Percentiles rank a stretch among this genome's conserved stretches.
phyloP scores from a whole-genome alignment of 2,797 vertebrate genomes.

The Chromobotia macracanthus region DNA sequence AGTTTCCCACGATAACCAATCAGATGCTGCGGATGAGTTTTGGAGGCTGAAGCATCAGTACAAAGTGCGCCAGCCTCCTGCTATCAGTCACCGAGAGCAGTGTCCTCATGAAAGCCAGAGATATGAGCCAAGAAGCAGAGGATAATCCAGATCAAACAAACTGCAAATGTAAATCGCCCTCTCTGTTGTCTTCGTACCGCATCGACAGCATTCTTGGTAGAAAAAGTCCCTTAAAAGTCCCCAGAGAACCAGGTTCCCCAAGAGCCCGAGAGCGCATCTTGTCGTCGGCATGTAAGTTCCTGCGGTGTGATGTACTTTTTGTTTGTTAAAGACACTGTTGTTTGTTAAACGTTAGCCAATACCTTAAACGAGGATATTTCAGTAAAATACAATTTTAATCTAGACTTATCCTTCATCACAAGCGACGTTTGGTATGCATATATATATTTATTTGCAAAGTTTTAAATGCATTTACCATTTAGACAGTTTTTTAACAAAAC shows the following conservation, averaged over 20 bases:
- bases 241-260: conserved; percentile 54
- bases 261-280: conserved; percentile 69
- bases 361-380: no score
- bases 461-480: not conserved
- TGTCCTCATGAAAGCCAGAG: conserved; percentile 35
- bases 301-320: not conserved
- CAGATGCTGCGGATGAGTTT: conserved; percentile 46
- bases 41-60: conserved; percentile 54
- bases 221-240: conserved; percentile 80
- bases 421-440: no score
- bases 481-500: not conserved
- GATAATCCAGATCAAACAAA: conserved; percentile 78
- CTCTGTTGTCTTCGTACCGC: conserved; percentile 85
- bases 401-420: no score
- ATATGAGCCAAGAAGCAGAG: conserved; percentile 80
- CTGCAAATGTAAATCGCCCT: conserved; percentile 82
- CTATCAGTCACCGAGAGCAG: not conserved
- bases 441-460: not conserved
- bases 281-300: conserved; percentile 60
- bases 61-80: conserved; percentile 31
- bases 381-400: no score
- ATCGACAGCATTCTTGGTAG: conserved; percentile 87
- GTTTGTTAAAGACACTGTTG: not conserved
- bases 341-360: not conserved
- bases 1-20: conserved; percentile 49